Percentiles rank a stretch among this genome's conserved stretches.
Conservation (phyloP, 1,140 invertebrate genomes). For the Teleogryllus occipitalis region DNA sequence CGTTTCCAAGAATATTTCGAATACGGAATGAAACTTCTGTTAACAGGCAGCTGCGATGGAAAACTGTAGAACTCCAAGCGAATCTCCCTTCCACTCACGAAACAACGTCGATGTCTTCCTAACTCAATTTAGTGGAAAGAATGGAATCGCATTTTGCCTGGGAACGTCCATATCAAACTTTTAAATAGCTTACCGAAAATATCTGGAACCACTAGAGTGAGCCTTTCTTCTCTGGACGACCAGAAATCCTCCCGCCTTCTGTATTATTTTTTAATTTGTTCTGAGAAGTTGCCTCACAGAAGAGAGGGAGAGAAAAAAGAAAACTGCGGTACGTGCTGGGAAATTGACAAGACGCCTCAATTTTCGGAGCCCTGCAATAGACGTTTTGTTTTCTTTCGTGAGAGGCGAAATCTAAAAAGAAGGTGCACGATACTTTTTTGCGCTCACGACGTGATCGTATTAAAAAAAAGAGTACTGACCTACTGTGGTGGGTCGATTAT, state of each 20-base stretch:
- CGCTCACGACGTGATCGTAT: no score
- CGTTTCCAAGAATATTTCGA: not conserved
- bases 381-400: no score
- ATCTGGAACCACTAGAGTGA: not conserved
- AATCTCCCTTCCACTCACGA: not conserved
- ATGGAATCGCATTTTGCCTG: not conserved
- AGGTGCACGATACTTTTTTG: no score
- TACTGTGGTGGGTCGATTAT: no score
- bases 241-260: not conserved
- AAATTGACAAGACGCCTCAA: no score
- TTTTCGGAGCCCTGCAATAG: no score
- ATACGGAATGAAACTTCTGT: not conserved
- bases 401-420: no score
- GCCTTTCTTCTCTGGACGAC: not conserved
- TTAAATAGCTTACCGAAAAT: constrained; percentile 1
- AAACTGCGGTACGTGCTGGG: no score
- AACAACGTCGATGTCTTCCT: not conserved
- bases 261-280: not conserved
- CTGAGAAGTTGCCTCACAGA: not conserved
- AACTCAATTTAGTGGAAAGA: not conserved
- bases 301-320: no score
- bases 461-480: no score
- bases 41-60: no score
- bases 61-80: no score
- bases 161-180: not conserved